phyloP scores from a whole-genome alignment of 1,140 invertebrate genomes.

The Megathymus violae region DNA sequence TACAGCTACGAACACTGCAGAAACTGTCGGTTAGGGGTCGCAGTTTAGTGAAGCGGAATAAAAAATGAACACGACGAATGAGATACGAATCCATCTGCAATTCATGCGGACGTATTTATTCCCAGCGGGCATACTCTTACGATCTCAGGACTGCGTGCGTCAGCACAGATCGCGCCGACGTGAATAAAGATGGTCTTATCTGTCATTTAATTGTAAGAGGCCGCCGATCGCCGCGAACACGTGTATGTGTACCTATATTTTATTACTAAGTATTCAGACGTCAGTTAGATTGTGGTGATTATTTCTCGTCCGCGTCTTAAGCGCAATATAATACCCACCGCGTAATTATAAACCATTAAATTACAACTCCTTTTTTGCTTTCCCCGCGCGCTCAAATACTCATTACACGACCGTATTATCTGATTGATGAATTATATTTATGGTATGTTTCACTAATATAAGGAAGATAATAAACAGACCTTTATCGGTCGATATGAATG shows the following conservation, averaged over 20 bases:
- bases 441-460: too few relatives aligned
- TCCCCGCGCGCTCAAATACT: conserved; percentile 12
- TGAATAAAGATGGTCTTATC: conserved; percentile 36
- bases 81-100: conserved; percentile 20
- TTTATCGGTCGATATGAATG: too few relatives aligned
- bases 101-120: conserved; percentile 20
- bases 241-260: conserved; percentile 34
- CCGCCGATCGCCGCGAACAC: conserved; percentile 33
- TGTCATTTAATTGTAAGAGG: conserved; percentile 22
- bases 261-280: conserved; percentile 40
- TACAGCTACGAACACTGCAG: too few relatives aligned
- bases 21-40: too few relatives aligned
- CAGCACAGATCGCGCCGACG: conserved; percentile 35
- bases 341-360: conserved; percentile 36
- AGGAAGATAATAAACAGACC: too few relatives aligned
- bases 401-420: conserved; percentile 25
- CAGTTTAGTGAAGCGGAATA: conserved; percentile 10
- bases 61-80: not conserved
- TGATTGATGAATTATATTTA: conserved; percentile 21
- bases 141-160: conserved; percentile 32
- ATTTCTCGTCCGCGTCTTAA: conserved; percentile 39
- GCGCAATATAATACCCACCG: conserved; percentile 40
- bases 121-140: conserved; percentile 17
- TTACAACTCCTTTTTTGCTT: conserved; percentile 26
- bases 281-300: conserved; percentile 40